These are phyloP conservation scores for Dicerorhinus sumatrensis DNA, from an alignment of 2,113 vertebrate species.

Conservation along the genomic window DNA sequence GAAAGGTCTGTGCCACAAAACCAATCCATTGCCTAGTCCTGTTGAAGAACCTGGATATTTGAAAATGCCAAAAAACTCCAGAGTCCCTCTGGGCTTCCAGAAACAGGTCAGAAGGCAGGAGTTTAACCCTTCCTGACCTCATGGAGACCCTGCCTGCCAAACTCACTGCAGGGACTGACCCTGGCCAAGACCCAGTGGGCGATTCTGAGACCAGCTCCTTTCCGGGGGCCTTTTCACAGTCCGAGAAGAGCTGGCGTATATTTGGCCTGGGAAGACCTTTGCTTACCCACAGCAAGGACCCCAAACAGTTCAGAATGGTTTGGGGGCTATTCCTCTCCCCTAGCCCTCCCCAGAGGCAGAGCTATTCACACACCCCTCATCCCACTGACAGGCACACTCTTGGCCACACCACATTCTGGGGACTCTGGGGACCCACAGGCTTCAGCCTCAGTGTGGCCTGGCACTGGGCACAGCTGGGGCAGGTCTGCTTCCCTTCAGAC, in stretches of 20 bases:
- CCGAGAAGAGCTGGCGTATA: neutral
- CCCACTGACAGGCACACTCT: neutral
- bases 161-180: neutral
- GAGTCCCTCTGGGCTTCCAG: neutral
- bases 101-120: neutral
- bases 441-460: neutral
- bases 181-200: neutral
- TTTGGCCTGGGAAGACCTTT: neutral
- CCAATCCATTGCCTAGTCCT: neutral
- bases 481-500: constrained; percentile 37
- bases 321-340: neutral
- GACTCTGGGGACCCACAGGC: neutral
- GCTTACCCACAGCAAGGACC: neutral
- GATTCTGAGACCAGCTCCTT: neutral
- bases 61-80: neutral
- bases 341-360: neutral
- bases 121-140: neutral
- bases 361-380: neutral
- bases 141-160: neutral
- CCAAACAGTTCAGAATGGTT: neutral
- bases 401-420: neutral
- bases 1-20: neutral
- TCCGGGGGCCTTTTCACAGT: neutral
- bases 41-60: neutral
- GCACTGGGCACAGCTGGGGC: neutral